phyloP scores from a whole-genome alignment of 92 coral and sea anemone genomes.

The Actinernus sp. region DNA sequence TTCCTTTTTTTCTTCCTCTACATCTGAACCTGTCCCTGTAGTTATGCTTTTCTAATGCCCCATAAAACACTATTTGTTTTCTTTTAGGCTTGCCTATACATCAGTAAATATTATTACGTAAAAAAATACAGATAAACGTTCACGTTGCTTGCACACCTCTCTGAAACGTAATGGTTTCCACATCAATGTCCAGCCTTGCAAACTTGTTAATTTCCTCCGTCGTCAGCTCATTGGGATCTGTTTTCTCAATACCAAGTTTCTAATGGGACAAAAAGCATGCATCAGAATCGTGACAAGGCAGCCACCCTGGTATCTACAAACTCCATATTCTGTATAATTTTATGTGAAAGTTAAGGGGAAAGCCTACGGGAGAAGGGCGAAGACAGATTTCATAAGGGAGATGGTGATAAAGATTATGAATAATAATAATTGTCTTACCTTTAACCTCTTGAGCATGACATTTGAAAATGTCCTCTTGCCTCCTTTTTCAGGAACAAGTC shows the following conservation, averaged over 20 bases:
- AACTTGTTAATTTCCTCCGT: slow-evolving; percentile 82
- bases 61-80: not conserved
- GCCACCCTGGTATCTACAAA: too few species aligned
- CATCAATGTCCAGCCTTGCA: slow-evolving; percentile 93
- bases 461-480: slow-evolving; percentile 89
- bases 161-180: slow-evolving; percentile 89
- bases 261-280: too few species aligned
- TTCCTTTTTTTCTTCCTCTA: too few species aligned
- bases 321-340: too few species aligned
- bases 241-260: slow-evolving; percentile 96
- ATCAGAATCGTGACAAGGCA: too few species aligned
- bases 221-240: slow-evolving; percentile 91
- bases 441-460: slow-evolving; percentile 81
- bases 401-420: too few species aligned
- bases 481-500: slow-evolving; percentile 88
- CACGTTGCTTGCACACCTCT: slow-evolving; percentile 60
- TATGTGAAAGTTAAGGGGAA: too few species aligned
- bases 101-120: not conserved
- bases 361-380: too few species aligned
- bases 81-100: not conserved
- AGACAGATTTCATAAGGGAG: too few species aligned
- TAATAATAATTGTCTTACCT: too few species aligned
- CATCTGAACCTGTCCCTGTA: too few species aligned
- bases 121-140: not conserved
- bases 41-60: too few species aligned